These are phyloP conservation scores for Chrysochloris asiatica DNA, from an alignment of 2,113 vertebrate species.

Conservation along the genomic window DNA sequence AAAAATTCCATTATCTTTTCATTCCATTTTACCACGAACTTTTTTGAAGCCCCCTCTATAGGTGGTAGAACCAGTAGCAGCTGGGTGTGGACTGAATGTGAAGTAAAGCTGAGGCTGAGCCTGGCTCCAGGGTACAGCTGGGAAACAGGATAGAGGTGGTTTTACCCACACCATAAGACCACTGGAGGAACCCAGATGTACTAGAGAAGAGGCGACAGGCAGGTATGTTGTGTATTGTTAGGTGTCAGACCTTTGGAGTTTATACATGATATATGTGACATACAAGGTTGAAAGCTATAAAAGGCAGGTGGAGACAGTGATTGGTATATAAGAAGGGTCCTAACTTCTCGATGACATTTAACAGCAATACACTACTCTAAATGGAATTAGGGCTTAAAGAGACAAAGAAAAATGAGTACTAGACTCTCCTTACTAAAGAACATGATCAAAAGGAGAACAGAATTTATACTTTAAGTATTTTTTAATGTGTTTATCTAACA, in stretches of 20 bases:
- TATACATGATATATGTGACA: not conserved
- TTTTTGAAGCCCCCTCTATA: too few relatives aligned
- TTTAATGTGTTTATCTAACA: too few relatives aligned
- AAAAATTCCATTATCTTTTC: too few relatives aligned
- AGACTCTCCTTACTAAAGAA: not conserved
- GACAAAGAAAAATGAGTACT: not conserved
- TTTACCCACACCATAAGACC: rapidly evolving
- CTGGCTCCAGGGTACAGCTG: not conserved
- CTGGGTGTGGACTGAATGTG: not conserved
- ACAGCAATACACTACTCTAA: not conserved
- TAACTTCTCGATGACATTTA: not conserved
- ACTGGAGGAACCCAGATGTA: not conserved
- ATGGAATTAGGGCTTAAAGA: not conserved
- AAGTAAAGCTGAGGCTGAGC: not conserved
- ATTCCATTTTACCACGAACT: too few relatives aligned
- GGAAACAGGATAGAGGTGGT: not conserved
- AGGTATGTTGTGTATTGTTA: not conserved
- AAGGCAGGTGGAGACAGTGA: not conserved
- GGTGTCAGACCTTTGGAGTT: not conserved
- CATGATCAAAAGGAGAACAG: not conserved
- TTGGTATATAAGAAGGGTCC: not conserved
- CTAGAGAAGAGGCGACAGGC: not conserved
- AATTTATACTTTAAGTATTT: not conserved
- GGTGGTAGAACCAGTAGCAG: not conserved
- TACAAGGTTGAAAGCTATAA: not conserved